phyloP scores from a whole-genome alignment of 2,113 vertebrate species.

The Odobenus rosmarus region DNA sequence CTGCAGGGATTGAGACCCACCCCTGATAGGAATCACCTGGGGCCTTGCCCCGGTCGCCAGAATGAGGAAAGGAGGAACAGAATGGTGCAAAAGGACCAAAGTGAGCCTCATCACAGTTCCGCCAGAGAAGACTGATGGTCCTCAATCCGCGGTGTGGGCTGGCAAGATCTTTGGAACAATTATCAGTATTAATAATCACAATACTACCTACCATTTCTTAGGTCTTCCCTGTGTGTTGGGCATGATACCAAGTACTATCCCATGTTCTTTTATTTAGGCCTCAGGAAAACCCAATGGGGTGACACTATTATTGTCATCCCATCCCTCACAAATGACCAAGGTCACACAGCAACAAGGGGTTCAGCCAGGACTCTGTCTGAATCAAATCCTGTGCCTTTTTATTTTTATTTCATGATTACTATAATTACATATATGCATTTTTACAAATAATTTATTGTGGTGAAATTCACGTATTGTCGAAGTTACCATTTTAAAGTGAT shows the following conservation, averaged over 20 bases:
- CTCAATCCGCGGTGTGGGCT: fast-evolving
- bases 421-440: not conserved
- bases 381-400: not conserved
- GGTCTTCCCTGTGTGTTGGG: not conserved
- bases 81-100: not conserved
- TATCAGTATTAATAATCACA: not conserved
- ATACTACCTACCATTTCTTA: not conserved
- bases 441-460: not conserved
- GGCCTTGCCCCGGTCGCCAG: not conserved
- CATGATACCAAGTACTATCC: not conserved
- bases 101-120: not conserved
- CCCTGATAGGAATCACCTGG: not conserved
- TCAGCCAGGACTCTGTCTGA: not conserved
- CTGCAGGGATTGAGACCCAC: not conserved
- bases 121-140: not conserved
- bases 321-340: not conserved
- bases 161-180: not conserved
- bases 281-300: fast-evolving
- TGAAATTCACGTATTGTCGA: not conserved
- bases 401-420: not conserved
- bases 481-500: not conserved
- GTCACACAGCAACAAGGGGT: not conserved
- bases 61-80: not conserved
- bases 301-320: fast-evolving
- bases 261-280: not conserved